Percentiles rank a stretch among this genome's conserved stretches.
These are phyloP conservation scores for Muraenolepis orangiensis DNA, from an alignment of 2,797 vertebrate genomes.

Conservation along the genomic window DNA sequence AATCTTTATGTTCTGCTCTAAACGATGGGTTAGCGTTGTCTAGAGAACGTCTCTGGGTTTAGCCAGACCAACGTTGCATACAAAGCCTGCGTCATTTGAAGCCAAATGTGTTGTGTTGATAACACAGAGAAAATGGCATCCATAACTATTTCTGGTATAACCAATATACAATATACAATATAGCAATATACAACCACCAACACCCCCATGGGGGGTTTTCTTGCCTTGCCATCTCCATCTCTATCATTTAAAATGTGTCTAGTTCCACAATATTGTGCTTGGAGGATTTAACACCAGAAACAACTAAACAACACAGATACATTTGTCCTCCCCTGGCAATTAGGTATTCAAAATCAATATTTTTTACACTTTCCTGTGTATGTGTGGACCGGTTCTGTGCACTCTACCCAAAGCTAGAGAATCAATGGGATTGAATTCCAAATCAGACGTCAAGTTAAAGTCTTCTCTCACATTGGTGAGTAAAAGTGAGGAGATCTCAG, in stretches of 20 bases:
- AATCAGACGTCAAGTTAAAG: conserved; percentile 82
- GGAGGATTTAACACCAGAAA: background rate
- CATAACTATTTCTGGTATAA: no score
- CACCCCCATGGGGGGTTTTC: background rate
- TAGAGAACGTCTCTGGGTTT: background rate
- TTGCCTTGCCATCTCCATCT: background rate
- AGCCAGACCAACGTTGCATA: background rate
- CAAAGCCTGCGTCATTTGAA: background rate
- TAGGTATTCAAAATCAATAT: background rate
- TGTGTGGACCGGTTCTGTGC: conserved; percentile 21
- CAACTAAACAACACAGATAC: background rate
- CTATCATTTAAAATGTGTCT: background rate
- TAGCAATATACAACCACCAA: no score
- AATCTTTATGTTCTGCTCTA: background rate
- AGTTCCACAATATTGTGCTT: background rate
- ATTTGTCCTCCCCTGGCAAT: background rate
- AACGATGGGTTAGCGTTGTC: background rate
- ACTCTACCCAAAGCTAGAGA: conserved; percentile 84
- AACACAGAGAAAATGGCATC: background rate
- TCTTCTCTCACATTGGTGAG: conserved; percentile 76
- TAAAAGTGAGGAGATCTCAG: background rate
- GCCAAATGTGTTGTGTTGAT: no score
- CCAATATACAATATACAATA: background rate
- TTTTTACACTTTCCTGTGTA: background rate
- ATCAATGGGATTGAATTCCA: conserved; percentile 85